Conservation (phyloP, 2,113 vertebrate genomes). For the Thermophis baileyi region DNA sequence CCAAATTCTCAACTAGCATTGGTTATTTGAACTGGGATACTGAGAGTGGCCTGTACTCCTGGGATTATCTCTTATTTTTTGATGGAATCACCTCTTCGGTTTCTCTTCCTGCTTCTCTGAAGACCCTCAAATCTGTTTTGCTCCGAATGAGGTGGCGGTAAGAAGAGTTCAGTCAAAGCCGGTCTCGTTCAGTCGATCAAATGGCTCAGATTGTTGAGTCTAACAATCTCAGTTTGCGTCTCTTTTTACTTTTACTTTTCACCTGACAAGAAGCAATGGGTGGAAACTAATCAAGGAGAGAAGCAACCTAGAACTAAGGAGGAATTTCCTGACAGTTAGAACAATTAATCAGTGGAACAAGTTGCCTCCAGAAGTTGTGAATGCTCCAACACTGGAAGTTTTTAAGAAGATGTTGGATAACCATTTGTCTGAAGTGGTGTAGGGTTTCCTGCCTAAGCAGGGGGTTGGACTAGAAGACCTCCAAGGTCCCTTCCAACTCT, state of each 20-base stretch:
- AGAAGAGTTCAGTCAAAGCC: background rate
- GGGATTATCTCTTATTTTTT: background rate
- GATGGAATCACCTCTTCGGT: background rate
- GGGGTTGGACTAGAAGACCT: no score
- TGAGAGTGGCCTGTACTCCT: background rate
- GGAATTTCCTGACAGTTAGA: no score
- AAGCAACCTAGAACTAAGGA: no score
- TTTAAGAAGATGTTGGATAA: no score
- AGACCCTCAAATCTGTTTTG: background rate
- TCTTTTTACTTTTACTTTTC: slow-evolving; percentile 10
- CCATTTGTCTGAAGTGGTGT: no score
- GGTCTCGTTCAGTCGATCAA: background rate
- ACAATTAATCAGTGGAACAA: no score
- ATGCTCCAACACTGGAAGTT: no score
- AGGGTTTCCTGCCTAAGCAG: no score
- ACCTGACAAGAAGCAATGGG: no score
- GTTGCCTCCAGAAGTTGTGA: no score
- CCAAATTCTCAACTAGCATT: background rate
- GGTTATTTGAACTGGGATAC: background rate
- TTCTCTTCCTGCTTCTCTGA: background rate
- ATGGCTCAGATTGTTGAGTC: background rate
- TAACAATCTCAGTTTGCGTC: background rate
- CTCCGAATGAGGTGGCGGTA: background rate
- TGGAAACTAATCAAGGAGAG: no score
- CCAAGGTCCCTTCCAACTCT: no score